phyloP scores from a whole-genome alignment of 1,140 invertebrate genomes.

The Pteromalus puparum region DNA sequence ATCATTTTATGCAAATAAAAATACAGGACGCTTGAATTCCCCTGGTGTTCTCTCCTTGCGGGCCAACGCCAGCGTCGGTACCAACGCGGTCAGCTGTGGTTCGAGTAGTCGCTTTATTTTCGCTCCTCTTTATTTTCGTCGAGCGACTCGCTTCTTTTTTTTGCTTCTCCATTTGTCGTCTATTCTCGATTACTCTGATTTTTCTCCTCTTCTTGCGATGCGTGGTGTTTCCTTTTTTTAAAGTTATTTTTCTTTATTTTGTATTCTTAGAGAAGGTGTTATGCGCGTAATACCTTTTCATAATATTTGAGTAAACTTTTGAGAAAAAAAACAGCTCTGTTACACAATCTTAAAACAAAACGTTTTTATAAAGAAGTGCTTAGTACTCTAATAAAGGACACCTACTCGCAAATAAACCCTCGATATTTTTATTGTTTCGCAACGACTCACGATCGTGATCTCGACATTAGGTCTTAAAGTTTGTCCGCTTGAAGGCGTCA shows the following conservation, averaged over 20 bases:
- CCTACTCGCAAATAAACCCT: neutral
- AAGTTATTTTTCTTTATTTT: neutral
- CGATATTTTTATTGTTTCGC: neutral
- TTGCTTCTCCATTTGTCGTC: neutral
- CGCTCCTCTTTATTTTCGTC: neutral
- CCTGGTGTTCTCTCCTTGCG: conserved; percentile 66
- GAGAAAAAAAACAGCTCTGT: too few relatives aligned
- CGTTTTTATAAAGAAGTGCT: too few relatives aligned
- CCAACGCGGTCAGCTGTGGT: conserved; percentile 3
- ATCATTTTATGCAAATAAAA: conserved; percentile 77
- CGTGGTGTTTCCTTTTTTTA: neutral
- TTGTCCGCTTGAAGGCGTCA: neutral
- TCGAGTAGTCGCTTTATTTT: conserved; percentile 24
- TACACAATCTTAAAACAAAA: too few relatives aligned
- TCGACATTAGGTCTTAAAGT: neutral
- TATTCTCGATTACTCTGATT: neutral
- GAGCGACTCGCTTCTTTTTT: neutral
- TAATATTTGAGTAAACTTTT: too few relatives aligned
- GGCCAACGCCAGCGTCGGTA: neutral
- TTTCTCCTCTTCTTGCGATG: neutral
- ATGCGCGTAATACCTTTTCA: too few relatives aligned
- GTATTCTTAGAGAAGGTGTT: too few relatives aligned
- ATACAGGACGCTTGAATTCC: conserved; percentile 71
- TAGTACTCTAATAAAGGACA: neutral
- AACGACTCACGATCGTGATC: conserved; percentile 8